Percentiles rank a stretch among this genome's conserved stretches.
These are phyloP conservation scores for Pyrocephalus nanus DNA, from an alignment of 2,797 vertebrate genomes.

Conservation along the genomic window DNA sequence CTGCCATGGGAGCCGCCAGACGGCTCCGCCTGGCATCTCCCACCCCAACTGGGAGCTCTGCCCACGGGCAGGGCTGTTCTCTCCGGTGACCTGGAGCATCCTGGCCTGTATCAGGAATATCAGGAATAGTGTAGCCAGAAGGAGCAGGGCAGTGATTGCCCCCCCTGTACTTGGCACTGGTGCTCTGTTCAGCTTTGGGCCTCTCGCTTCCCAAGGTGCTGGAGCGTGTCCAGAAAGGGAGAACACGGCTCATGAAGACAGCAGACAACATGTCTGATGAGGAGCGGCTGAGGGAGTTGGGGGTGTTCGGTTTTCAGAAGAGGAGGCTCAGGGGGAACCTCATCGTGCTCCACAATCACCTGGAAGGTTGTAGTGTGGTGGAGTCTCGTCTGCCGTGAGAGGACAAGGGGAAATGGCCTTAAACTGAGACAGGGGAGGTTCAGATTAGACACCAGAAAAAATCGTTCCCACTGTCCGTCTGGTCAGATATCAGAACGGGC, in stretches of 20 bases:
- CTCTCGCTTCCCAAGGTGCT: background rate
- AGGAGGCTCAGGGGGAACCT: background rate
- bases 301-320: background rate
- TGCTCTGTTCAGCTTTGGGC: background rate
- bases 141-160: background rate
- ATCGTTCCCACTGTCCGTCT: background rate
- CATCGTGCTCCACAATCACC: background rate
- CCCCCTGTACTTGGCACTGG: background rate
- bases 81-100: background rate
- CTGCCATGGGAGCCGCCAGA: background rate
- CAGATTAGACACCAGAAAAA: background rate
- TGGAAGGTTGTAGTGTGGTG: background rate
- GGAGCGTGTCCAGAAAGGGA: background rate
- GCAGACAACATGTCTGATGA: background rate
- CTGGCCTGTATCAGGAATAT: background rate
- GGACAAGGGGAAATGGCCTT: background rate
- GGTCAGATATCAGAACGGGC: too few relatives aligned
- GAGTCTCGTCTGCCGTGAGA: background rate
- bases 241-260: background rate
- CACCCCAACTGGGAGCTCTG: background rate
- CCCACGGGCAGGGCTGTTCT: background rate
- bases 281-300: background rate
- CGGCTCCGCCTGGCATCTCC: rapidly evolving
- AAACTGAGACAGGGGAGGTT: background rate
- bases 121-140: background rate